These are phyloP conservation scores for Melanostoma scalare DNA, from an alignment of 2,888 invertebrate genomes.

Conservation along the genomic window DNA sequence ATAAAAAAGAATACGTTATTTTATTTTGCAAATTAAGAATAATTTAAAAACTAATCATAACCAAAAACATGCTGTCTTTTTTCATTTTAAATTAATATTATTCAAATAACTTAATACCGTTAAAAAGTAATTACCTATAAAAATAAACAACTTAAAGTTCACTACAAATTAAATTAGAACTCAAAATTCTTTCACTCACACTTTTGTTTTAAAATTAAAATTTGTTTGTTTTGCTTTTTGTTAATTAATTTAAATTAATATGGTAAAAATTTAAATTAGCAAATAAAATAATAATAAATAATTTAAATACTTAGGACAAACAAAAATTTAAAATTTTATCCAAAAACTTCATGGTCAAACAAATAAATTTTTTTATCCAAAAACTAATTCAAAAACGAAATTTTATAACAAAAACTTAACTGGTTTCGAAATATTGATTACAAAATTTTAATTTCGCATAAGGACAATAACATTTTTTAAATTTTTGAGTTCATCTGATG, in stretches of 20 bases:
- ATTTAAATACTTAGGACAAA: slow-evolving; percentile 69
- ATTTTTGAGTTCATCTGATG: slow-evolving; percentile 70
- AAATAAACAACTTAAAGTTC: slow-evolving; percentile 56
- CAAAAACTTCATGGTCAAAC: slow-evolving; percentile 1
- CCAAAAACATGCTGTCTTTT: slow-evolving; percentile 61
- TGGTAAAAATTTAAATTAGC: slow-evolving; percentile 63
- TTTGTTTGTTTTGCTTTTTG: slow-evolving; percentile 34
- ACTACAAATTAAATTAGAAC: slow-evolving; percentile 40
- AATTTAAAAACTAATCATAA: slow-evolving; percentile 68
- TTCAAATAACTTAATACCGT: slow-evolving; percentile 70
- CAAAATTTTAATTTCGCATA: slow-evolving; percentile 46
- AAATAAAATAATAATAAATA: slow-evolving; percentile 65
- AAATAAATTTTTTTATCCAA: slow-evolving; percentile 23
- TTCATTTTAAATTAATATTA: slow-evolving; percentile 48
- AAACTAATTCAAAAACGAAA: slow-evolving; percentile 38
- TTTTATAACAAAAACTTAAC: slow-evolving; percentile 55
- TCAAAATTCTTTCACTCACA: slow-evolving; percentile 67
- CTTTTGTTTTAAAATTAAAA: slow-evolving; percentile 2
- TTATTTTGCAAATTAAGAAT: slow-evolving; percentile 61
- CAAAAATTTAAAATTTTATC: slow-evolving; percentile 24
- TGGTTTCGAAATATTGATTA: slow-evolving; percentile 47
- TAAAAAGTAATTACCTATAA: slow-evolving; percentile 19
- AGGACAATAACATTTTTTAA: slow-evolving; percentile 52
- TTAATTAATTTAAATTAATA: slow-evolving; percentile 21
- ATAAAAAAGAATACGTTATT: slow-evolving; percentile 67